Percentiles rank a stretch among this genome's conserved stretches.
Conservation (phyloP, 2,888 invertebrate species). For the Diarsia mendica region DNA sequence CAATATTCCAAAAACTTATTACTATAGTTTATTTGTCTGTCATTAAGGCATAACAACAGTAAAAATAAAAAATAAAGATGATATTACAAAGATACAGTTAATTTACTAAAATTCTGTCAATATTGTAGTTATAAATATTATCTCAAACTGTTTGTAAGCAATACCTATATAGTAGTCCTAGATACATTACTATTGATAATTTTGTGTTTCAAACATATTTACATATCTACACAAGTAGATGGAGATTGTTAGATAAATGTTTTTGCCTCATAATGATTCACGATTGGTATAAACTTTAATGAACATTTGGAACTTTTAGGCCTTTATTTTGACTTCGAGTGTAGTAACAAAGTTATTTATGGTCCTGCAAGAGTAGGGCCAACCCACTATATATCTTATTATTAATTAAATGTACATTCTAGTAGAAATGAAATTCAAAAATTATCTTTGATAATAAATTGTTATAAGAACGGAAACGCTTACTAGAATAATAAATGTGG, state of each 20-base stretch:
- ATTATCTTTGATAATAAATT: slow-evolving; percentile 84
- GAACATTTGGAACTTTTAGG: slow-evolving; percentile 42
- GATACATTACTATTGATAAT: slow-evolving; percentile 20
- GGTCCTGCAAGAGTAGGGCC: slow-evolving; percentile 15
- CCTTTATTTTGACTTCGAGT: slow-evolving; percentile 31
- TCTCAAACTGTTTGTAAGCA: slow-evolving; percentile 49
- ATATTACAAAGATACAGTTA: slow-evolving; percentile 44
- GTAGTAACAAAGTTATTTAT: slow-evolving; percentile 44
- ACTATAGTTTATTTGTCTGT: slow-evolving; percentile 6
- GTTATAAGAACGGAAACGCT: slow-evolving; percentile 88
- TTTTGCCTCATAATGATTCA: slow-evolving; percentile 37
- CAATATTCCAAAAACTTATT: slow-evolving; percentile 21
- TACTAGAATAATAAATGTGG: slow-evolving; percentile 84
- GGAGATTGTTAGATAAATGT: slow-evolving; percentile 45
- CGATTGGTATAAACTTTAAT: slow-evolving; percentile 38
- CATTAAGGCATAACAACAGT: slow-evolving; percentile 17
- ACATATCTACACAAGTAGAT: slow-evolving; percentile 36
- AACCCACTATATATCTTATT: slow-evolving; percentile 47
- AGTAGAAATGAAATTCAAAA: slow-evolving; percentile 61
- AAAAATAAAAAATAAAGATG: slow-evolving; percentile 27
- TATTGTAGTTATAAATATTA: slow-evolving; percentile 45
- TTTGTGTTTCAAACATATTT: slow-evolving; percentile 38
- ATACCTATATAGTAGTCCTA: slow-evolving; percentile 40
- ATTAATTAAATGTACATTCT: slow-evolving; percentile 56
- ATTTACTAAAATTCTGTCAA: slow-evolving; percentile 37